phyloP scores from a whole-genome alignment of 2,888 invertebrate genomes.

The Smittia sp. region DNA sequence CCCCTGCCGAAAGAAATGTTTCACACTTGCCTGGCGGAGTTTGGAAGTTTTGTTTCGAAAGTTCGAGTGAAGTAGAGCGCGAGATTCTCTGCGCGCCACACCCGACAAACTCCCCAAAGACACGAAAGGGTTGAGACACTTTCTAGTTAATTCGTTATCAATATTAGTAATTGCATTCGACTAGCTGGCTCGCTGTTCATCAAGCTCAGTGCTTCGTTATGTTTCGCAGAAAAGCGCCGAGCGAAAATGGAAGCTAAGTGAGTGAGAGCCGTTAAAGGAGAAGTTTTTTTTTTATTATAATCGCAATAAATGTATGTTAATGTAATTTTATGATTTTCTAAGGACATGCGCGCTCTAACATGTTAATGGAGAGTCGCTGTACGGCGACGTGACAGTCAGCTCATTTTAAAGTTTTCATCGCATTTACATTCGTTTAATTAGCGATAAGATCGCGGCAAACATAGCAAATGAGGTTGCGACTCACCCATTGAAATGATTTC shows the following conservation, averaged over 20 bases:
- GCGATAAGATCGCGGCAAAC: constrained; percentile 23
- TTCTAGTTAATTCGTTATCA: not conserved
- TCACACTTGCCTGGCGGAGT: too few species aligned
- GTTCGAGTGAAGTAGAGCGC: too few species aligned
- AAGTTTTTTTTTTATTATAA: constrained; percentile 24
- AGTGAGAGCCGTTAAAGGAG: constrained; percentile 19
- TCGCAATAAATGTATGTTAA: constrained; percentile 34
- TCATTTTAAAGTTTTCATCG: constrained; percentile 28
- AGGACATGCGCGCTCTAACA: constrained; percentile 39
- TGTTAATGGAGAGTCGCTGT: not conserved
- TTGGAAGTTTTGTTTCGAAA: too few species aligned
- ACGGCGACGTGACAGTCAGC: not conserved
- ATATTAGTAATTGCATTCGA: not conserved
- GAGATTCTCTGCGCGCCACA: too few species aligned
- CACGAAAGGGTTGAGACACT: too few species aligned
- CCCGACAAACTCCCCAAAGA: too few species aligned
- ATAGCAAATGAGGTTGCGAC: constrained; percentile 28
- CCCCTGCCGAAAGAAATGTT: not conserved
- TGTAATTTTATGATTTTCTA: constrained; percentile 36
- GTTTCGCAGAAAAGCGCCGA: constrained; percentile 2
- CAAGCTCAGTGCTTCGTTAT: not conserved
- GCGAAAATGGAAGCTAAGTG: not conserved
- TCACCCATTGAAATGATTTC: constrained; percentile 21
- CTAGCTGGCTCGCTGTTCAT: too few species aligned
- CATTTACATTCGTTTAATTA: constrained; percentile 32